Base-by-base conservation (phyloP, 2,888 invertebrate genomes). In the Hetaerina titia region DNA sequence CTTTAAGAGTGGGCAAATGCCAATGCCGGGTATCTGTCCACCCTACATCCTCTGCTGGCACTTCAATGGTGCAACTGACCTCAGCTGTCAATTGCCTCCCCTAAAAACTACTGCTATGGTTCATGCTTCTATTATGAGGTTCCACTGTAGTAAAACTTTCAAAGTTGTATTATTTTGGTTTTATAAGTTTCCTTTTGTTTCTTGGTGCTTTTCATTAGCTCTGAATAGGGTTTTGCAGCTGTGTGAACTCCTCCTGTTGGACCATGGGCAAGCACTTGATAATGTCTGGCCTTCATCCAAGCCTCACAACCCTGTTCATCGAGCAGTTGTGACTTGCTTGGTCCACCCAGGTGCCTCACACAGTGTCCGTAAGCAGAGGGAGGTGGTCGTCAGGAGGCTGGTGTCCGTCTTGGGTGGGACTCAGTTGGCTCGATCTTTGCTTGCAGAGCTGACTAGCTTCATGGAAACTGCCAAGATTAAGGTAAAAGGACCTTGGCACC, bases 151-250 rank as follows among this genome's bases (percentile, higher is more conserved):
- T 45, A 45, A 2, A 45, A 45, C 45, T 45, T 45, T 45, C 45
- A 45, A 4, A 45, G 4, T 45, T 45, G 45, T 45, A 45, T 45
- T 45, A 90, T 22, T 94, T 56, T 31, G 74, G 60, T 95, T 94
- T 69, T 95, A 5, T 94, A 90, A 25, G 64, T 58, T 81, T 95
- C 60, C 58, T 94, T 95, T 60, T 95, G 45, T 60, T 11, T 89
- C 94, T 94, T 95, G 81, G 90, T 95, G 63, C 81, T 31, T 81
- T 81, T 22, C 96, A 97, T 74, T 96, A 97, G 98, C 97, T 60
- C 96, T 98, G 58, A 97, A 97, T 95, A 98, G 98, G 96, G 97
- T 99, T 95, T 98, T 98, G 97, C 97, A 98, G 96, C 97, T 99
- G 96, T 98, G 98, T 96, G 98, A 98, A 96, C 97, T 97, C 95